phyloP scores from a whole-genome alignment of 2,113 vertebrate genomes.

The Pardalotus punctatus region DNA sequence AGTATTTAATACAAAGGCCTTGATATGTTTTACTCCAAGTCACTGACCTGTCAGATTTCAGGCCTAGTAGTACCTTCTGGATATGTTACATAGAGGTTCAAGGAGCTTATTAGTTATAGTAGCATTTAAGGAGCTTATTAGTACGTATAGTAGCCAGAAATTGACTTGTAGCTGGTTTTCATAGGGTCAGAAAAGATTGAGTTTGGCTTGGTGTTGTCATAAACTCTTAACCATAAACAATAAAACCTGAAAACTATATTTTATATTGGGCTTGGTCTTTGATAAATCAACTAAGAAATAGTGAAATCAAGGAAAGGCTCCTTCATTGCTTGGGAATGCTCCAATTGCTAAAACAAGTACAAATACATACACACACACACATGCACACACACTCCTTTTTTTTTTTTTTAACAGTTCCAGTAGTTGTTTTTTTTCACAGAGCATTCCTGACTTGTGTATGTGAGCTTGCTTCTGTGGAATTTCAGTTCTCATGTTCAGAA shows the following conservation, averaged over 20 bases:
- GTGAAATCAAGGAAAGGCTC: neutral
- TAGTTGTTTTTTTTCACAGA: neutral
- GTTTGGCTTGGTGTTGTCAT: neutral
- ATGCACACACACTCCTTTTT: accelerated
- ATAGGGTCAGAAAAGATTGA: neutral
- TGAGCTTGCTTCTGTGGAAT: neutral
- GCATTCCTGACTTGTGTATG: neutral
- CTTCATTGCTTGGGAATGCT: neutral
- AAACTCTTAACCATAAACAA: neutral
- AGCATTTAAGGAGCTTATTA: neutral
- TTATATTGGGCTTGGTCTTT: neutral
- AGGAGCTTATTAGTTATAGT: neutral
- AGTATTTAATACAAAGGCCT: neutral
- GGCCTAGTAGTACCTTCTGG: neutral
- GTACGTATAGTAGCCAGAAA: neutral
- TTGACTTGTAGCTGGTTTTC: neutral
- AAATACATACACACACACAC: neutral
- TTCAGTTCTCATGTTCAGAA: neutral
- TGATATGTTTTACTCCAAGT: neutral
- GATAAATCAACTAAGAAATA: neutral
- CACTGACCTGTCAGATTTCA: neutral
- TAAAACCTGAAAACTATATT: neutral
- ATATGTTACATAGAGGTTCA: neutral
- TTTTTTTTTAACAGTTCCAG: neutral
- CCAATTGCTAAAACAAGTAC: neutral